Conservation (phyloP, 1,140 invertebrate genomes). For the Heliconius eleuchia region DNA sequence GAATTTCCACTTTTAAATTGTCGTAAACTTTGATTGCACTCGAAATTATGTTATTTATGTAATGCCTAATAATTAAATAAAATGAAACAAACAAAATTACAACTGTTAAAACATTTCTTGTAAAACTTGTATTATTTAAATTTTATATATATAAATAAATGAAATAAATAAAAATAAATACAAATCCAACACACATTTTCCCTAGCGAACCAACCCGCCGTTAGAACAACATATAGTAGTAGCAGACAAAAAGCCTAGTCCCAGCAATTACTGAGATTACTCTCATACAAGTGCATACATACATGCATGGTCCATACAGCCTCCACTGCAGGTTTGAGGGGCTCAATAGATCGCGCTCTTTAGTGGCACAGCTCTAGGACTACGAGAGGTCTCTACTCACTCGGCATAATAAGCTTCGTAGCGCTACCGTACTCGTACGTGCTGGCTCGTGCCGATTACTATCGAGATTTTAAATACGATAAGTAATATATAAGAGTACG, state of each 20-base stretch:
- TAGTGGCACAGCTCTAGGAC: background rate
- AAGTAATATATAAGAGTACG: background rate
- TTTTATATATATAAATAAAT: too few species aligned
- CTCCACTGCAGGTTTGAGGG: background rate
- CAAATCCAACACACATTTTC: background rate
- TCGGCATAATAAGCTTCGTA: slow-evolving; percentile 8
- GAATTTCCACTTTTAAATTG: too few species aligned
- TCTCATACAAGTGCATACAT: background rate
- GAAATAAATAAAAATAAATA: background rate
- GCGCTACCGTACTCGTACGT: background rate
- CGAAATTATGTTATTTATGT: too few species aligned
- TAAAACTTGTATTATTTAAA: too few species aligned
- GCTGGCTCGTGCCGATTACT: background rate
- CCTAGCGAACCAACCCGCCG: background rate
- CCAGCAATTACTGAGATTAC: slow-evolving; percentile 10
- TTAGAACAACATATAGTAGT: background rate
- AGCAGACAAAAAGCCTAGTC: slow-evolving; percentile 11
- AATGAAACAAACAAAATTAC: too few species aligned
- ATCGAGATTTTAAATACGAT: background rate
- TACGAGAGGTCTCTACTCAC: background rate
- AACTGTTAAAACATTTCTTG: too few species aligned
- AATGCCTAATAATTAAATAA: too few species aligned
- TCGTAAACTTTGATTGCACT: too few species aligned
- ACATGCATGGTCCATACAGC: background rate
- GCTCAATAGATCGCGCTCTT: slow-evolving; percentile 7